phyloP scores from a whole-genome alignment of 2,113 vertebrate species.

The Laticauda colubrina region DNA sequence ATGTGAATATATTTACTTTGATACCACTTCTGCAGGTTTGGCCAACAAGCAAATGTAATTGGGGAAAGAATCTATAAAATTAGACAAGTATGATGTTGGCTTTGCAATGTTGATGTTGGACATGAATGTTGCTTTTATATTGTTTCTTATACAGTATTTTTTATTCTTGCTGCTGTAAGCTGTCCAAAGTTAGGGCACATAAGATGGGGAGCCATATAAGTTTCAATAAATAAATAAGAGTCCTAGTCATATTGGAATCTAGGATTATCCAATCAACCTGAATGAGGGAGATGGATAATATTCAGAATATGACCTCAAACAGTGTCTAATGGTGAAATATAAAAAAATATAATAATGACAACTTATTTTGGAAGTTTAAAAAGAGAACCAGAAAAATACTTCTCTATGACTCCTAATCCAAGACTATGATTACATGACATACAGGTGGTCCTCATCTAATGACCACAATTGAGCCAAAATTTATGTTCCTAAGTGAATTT shows the following conservation, averaged over 20 bases:
- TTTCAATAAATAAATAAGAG: not conserved
- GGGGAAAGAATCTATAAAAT: not conserved
- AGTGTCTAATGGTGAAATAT: not conserved
- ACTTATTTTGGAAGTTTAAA: not conserved
- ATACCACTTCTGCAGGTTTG: not conserved
- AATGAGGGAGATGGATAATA: not conserved
- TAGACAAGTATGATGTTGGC: not conserved
- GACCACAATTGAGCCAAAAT: not conserved
- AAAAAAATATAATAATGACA: not conserved
- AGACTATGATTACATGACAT: not conserved
- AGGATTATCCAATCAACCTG: not conserved
- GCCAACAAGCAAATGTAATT: not conserved
- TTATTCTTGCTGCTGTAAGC: not conserved
- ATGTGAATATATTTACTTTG: not conserved
- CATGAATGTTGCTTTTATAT: not conserved
- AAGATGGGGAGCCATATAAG: not conserved
- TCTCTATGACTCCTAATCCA: not conserved
- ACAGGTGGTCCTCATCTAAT: not conserved
- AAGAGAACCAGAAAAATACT: not conserved
- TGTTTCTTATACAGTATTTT: not conserved
- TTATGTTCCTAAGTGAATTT: not conserved
- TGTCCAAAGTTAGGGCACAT: not conserved
- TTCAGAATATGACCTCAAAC: not conserved
- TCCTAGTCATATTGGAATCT: not conserved
- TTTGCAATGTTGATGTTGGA: not conserved